phyloP scores from a whole-genome alignment of 2,113 vertebrate species.

The Platichthys flesus region DNA sequence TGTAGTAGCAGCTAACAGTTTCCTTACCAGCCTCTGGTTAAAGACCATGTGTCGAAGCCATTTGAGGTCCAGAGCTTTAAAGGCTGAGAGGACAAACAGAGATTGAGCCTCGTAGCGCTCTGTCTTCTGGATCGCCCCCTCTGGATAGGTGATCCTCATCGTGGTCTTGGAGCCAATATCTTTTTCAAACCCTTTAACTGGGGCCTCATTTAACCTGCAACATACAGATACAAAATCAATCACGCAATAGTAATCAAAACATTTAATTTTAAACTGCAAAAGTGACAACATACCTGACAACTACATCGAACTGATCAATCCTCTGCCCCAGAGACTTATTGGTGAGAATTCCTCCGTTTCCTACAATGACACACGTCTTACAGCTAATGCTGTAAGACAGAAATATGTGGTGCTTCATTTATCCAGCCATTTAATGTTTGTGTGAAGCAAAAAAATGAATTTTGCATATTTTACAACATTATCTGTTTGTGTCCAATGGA shows the following conservation, averaged over 20 bases:
- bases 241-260: background rate
- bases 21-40: conserved; percentile 91
- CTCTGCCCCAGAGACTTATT: conserved; percentile 91
- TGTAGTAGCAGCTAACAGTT: background rate
- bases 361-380: conserved; percentile 91
- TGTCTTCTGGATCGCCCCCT: conserved; percentile 91
- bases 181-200: conserved; percentile 91
- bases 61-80: conserved; percentile 93
- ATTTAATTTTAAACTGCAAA: background rate
- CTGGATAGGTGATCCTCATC: conserved; percentile 93
- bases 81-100: conserved; percentile 92
- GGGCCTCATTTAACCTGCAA: conserved; percentile 91
- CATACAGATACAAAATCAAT: conserved; percentile 9
- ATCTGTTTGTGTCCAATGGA: too few species aligned
- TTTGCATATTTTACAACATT: too few species aligned
- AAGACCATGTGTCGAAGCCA: conserved; percentile 94
- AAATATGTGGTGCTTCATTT: conserved; percentile 52
- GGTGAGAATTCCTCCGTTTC: conserved; percentile 92
- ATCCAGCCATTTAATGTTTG: conserved; percentile 75
- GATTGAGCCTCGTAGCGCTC: conserved; percentile 89
- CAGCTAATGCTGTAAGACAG: conserved; percentile 88
- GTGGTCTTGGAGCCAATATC: conserved; percentile 94
- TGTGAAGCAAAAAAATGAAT: background rate
- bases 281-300: conserved; percentile 85
- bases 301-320: conserved; percentile 92